phyloP scores from a whole-genome alignment of 2,888 invertebrate genomes.

The Thumatha senex region DNA sequence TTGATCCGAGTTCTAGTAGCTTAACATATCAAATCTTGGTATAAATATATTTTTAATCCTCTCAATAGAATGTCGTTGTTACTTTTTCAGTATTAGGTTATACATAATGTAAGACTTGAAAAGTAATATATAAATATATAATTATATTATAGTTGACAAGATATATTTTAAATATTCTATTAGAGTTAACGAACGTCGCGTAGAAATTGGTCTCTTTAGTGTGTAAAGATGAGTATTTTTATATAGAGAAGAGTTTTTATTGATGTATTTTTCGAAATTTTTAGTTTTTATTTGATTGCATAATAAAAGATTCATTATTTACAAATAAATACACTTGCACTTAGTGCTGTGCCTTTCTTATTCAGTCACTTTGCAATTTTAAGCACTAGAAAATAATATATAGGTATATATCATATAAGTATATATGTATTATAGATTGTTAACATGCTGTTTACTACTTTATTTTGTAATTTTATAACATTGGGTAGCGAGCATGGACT shows the following conservation, averaged over 20 bases:
- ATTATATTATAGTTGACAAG: slow-evolving; percentile 7
- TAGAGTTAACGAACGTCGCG: slow-evolving; percentile 43
- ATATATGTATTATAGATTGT: slow-evolving; percentile 69
- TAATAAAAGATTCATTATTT: slow-evolving; percentile 42
- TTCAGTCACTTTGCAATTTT: slow-evolving; percentile 47
- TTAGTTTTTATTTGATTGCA: slow-evolving; percentile 51
- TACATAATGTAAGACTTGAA: slow-evolving; percentile 68
- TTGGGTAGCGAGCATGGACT: slow-evolving; percentile 69
- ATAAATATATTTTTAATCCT: slow-evolving; percentile 50
- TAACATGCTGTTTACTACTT: slow-evolving; percentile 64
- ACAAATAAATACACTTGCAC: slow-evolving; percentile 45
- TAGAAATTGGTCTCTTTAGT: slow-evolving; percentile 59
- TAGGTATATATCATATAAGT: slow-evolving; percentile 51
- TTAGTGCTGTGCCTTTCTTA: slow-evolving; percentile 41
- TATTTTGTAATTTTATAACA: slow-evolving; percentile 66
- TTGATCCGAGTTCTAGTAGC: slow-evolving; percentile 1
- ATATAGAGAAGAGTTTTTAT: slow-evolving; percentile 54
- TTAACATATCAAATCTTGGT: slow-evolving; percentile 69
- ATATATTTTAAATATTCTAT: slow-evolving; percentile 47
- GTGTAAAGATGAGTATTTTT: slow-evolving; percentile 62
- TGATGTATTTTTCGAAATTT: slow-evolving; percentile 66
- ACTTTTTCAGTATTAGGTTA: slow-evolving; percentile 79
- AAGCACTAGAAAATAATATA: slow-evolving; percentile 38
- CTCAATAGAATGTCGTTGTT: slow-evolving; percentile 45
- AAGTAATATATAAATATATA: slow-evolving; percentile 55